Evolutionary conservation across 1,140 invertebrate genomes (phyloP).

Genomic region (Heliconius melpomene): DNA sequence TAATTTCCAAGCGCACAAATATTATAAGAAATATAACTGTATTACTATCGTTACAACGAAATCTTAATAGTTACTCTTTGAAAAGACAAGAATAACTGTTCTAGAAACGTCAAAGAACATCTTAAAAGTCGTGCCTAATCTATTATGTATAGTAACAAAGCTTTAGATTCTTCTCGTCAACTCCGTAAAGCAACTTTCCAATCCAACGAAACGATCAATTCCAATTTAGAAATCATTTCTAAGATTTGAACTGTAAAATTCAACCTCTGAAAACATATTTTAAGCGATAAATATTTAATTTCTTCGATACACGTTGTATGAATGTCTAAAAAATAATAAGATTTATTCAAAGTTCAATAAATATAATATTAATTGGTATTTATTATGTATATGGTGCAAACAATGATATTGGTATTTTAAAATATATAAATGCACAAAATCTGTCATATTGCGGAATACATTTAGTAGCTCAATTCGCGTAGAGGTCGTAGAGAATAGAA

Average conservation of each 20-base stretch:
- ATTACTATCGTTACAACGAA: conserved; percentile 19
- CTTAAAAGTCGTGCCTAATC: conserved; percentile 50
- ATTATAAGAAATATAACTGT: conserved; percentile 6
- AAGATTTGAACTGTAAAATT: conserved; percentile 18
- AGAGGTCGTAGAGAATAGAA: too few relatives aligned
- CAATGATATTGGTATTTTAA: too few relatives aligned
- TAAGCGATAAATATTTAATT: background rate
- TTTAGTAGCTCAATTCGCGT: too few relatives aligned
- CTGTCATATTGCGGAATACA: too few relatives aligned
- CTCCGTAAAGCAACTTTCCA: conserved; percentile 47
- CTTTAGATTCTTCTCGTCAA: conserved; percentile 47
- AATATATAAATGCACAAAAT: too few relatives aligned
- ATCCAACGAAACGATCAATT: conserved; percentile 33
- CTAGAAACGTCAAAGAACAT: conserved; percentile 51
- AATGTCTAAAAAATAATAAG: too few relatives aligned
- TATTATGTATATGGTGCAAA: too few relatives aligned
- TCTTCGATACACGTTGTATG: background rate
- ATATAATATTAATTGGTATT: too few relatives aligned
- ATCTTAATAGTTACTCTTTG: conserved; percentile 46
- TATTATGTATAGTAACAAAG: conserved; percentile 50
- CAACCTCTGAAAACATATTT: background rate
- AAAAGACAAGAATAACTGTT: conserved; percentile 46
- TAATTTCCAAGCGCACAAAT: conserved; percentile 2
- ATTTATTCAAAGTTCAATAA: too few relatives aligned
- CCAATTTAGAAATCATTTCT: conserved; percentile 30